Evolutionary conservation across 2,797 vertebrate genomes (phyloP).

Genomic region (Alfaro cultratus): DNA sequence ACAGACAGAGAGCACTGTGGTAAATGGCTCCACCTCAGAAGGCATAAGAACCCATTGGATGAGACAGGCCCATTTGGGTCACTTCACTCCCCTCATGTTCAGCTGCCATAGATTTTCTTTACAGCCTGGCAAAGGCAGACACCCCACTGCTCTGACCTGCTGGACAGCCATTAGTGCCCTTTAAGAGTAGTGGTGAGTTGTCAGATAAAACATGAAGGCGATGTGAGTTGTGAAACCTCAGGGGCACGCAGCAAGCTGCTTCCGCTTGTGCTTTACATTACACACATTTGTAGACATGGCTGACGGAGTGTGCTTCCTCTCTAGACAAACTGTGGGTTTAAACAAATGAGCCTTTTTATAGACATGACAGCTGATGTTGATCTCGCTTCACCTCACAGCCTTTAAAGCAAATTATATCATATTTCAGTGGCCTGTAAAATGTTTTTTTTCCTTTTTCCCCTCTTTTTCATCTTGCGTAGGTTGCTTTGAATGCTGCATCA

Average conservation of each 20-base stretch:
- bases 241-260: conserved; percentile 4
- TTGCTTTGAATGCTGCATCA: conserved; percentile 99
- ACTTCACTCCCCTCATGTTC: conserved; percentile 73
- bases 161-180: conserved; percentile 70
- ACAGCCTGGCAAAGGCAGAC: conserved; percentile 57
- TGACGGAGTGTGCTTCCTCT: neutral
- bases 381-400: neutral
- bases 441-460: neutral
- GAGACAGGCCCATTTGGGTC: conserved; percentile 68
- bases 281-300: neutral
- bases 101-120: conserved; percentile 81
- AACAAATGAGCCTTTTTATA: conserved; percentile 21
- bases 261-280: conserved; percentile 11
- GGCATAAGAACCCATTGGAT: conserved; percentile 39
- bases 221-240: conserved; percentile 3
- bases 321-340: neutral
- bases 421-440: neutral
- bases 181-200: conserved; percentile 52
- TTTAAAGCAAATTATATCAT: conserved; percentile 2
- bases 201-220: conserved; percentile 37
- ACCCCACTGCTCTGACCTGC: conserved; percentile 64
- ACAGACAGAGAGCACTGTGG: conserved; percentile 46
- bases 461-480: conserved; percentile 72
- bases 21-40: conserved; percentile 46
- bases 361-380: conserved; percentile 1